phyloP scores from a whole-genome alignment of 1,140 invertebrate genomes.

The Brevipalpus yothersi region DNA sequence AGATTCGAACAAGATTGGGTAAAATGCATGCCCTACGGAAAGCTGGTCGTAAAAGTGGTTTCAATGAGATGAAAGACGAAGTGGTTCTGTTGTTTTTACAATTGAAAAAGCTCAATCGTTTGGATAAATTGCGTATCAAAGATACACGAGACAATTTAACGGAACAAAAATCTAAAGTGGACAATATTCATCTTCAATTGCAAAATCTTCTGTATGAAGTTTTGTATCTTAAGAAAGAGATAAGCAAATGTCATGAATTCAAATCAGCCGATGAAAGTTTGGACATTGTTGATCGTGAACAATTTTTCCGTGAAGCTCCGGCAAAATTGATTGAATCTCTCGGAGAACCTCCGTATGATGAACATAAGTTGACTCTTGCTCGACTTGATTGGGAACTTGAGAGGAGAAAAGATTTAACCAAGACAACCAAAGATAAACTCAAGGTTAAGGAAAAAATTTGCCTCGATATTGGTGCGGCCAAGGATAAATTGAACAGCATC shows the following conservation, averaged over 20 bases:
- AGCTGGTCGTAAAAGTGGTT: not conserved
- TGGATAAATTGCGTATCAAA: conserved; percentile 63
- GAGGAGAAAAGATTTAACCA: conserved; percentile 41
- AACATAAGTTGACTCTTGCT: conserved; percentile 55
- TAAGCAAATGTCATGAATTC: conserved; percentile 73
- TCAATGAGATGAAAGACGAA: not conserved
- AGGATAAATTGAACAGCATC: not conserved
- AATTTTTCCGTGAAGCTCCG: conserved; percentile 62
- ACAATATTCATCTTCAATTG: conserved; percentile 61
- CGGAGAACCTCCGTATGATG: conserved; percentile 27
- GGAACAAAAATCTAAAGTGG: conserved; percentile 54
- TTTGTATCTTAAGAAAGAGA: conserved; percentile 74
- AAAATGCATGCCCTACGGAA: not conserved
- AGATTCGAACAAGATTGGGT: not conserved
- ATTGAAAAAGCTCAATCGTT: conserved; percentile 65
- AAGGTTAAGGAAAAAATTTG: not conserved
- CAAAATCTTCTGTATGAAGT: conserved; percentile 90
- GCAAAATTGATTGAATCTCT: conserved; percentile 39
- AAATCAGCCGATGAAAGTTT: conserved; percentile 82
- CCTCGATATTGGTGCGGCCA: not conserved
- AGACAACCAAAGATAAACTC: not conserved
- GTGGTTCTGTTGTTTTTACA: conserved; percentile 30
- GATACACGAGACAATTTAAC: conserved; percentile 41
- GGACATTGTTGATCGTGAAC: conserved; percentile 52
- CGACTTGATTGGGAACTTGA: conserved; percentile 71